A percentile compares a stretch with the other conserved stretches of the same genome.
phyloP scores from a whole-genome alignment of 2,113 vertebrate genomes.

The Pica pica region DNA sequence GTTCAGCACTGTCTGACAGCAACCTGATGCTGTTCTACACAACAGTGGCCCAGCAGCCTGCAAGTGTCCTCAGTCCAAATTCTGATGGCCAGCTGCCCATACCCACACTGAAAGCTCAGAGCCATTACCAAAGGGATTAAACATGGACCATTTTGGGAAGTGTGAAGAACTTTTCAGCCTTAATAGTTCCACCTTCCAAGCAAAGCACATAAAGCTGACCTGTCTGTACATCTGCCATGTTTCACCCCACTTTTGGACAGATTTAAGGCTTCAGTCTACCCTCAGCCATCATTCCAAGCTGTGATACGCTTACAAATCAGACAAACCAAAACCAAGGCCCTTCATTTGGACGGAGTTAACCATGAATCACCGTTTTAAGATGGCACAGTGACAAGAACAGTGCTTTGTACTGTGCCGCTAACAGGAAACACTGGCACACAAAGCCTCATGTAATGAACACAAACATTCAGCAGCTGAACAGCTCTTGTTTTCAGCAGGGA shows the following conservation, averaged over 20 bases:
- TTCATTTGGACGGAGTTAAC: neutral
- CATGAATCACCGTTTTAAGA: neutral
- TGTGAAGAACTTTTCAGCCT: neutral
- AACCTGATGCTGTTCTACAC: neutral
- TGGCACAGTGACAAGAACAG: neutral
- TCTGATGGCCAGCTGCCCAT: neutral
- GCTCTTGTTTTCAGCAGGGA: neutral
- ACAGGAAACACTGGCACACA: neutral
- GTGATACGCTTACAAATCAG: neutral
- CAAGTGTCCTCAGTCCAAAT: neutral
- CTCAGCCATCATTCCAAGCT: neutral
- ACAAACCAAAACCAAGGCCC: neutral
- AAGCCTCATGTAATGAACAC: neutral
- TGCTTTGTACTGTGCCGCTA: neutral
- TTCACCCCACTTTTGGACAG: neutral
- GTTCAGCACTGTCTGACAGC: neutral
- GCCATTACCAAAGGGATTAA: neutral
- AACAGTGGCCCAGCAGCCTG: neutral
- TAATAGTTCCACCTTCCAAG: neutral
- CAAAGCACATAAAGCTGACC: neutral
- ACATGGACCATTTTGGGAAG: neutral
- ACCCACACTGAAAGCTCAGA: neutral
- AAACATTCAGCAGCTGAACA: neutral
- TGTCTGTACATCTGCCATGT: neutral
- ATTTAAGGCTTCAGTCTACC: neutral